These are phyloP conservation scores for Apodemia zela DNA, from an alignment of 2,888 invertebrate genomes.

Conservation along the genomic window DNA sequence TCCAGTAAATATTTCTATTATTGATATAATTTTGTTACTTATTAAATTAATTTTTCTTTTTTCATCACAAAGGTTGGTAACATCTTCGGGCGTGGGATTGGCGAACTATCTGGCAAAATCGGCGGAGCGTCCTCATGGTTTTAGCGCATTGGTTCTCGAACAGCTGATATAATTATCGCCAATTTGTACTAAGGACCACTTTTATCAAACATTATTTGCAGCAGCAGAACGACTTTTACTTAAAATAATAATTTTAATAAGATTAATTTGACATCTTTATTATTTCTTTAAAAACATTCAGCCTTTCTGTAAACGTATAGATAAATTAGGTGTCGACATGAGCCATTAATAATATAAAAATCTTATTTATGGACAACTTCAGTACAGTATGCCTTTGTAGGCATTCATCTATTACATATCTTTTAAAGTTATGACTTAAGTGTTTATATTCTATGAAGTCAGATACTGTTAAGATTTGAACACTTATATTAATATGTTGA, in stretches of 20 bases:
- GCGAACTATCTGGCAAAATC: constrained; percentile 93
- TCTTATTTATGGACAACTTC: not conserved
- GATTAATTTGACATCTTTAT: no score
- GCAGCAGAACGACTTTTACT: not conserved
- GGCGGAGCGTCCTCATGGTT: constrained; percentile 93
- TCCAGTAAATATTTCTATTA: no score
- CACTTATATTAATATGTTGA: not conserved
- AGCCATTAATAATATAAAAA: not conserved
- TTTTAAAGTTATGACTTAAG: no score
- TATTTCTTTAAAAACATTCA: not conserved
- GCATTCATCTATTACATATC: no score
- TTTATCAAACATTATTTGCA: not conserved
- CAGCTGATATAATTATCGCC: constrained; percentile 46
- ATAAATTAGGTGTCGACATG: not conserved
- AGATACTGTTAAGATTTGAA: not conserved
- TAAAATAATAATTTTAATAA: not conserved
- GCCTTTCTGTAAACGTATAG: not conserved
- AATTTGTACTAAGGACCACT: constrained; percentile 10
- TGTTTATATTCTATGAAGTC: not conserved
- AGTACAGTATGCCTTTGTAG: not conserved
- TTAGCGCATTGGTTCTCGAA: constrained; percentile 63
- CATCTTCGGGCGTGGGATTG: constrained; percentile 94
- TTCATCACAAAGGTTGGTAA: constrained; percentile 85
- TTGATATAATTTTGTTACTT: no score
- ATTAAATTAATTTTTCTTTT: not conserved